These are phyloP conservation scores for Drosophila rhopaloa DNA, from an alignment of 1,140 invertebrate species.

Conservation along the genomic window DNA sequence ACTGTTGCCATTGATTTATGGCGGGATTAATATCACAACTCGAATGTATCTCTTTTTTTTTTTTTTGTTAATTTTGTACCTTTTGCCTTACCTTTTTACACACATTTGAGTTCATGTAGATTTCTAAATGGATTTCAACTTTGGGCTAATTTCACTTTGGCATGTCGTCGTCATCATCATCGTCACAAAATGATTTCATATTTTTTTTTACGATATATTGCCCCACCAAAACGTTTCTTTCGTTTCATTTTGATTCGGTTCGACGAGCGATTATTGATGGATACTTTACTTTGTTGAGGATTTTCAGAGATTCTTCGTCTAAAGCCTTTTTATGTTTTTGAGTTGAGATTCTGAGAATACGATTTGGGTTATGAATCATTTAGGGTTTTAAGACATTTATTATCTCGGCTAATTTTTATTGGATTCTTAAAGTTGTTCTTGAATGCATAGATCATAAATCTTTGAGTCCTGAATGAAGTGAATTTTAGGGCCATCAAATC, in stretches of 20 bases:
- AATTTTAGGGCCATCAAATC: neutral
- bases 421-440: conserved; percentile 22
- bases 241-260: conserved; percentile 12
- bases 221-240: conserved; percentile 10
- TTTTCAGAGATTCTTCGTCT: conserved; percentile 7
- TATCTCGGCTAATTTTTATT: conserved; percentile 16
- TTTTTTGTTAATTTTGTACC: conserved; percentile 32
- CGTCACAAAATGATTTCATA: conserved; percentile 60
- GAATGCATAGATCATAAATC: conserved; percentile 34
- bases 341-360: conserved; percentile 29
- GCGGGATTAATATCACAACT: conserved; percentile 66
- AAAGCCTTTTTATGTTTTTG: conserved; percentile 3
- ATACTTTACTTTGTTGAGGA: conserved; percentile 42
- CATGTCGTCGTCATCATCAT: conserved; percentile 32
- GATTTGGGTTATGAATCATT: conserved; percentile 22
- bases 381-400: conserved; percentile 28
- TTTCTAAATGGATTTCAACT: conserved; percentile 79
- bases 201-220: conserved; percentile 40
- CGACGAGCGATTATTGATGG: conserved; percentile 36
- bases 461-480: neutral
- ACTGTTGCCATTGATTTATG: conserved; percentile 63
- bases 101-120: conserved; percentile 61
- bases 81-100: conserved; percentile 45
- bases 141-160: conserved; percentile 77
- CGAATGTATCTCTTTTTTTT: conserved; percentile 27